These are phyloP conservation scores for Apis laboriosa DNA, from an alignment of 1,140 invertebrate species.

Conservation along the genomic window DNA sequence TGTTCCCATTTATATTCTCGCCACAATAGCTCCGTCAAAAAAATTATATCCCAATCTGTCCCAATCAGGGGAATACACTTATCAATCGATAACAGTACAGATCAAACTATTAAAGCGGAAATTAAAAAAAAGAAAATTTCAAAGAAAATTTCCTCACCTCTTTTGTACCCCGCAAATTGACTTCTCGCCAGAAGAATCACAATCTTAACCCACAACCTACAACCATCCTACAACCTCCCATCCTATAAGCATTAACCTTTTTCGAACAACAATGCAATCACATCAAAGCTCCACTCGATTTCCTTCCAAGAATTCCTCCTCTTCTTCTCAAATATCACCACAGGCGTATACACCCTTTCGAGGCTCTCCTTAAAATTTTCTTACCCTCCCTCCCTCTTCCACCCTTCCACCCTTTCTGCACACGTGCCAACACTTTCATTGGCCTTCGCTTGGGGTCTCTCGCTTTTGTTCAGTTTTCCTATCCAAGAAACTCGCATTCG, in stretches of 20 bases:
- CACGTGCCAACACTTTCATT: background rate
- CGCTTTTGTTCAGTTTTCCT: conserved; percentile 6
- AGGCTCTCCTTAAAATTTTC: background rate
- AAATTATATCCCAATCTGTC: too few relatives aligned
- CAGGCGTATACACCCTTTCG: background rate
- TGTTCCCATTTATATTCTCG: too few relatives aligned
- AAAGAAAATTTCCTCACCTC: too few relatives aligned
- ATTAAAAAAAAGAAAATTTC: too few relatives aligned
- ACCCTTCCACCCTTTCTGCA: background rate
- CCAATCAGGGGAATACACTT: too few relatives aligned
- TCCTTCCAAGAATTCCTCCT: background rate
- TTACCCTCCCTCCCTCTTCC: background rate
- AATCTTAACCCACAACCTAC: too few relatives aligned
- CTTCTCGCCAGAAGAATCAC: too few relatives aligned
- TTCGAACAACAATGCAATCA: background rate
- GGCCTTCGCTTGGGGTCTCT: background rate
- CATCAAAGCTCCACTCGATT: background rate
- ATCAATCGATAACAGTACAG: too few relatives aligned
- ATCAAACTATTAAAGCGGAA: too few relatives aligned
- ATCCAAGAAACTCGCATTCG: background rate
- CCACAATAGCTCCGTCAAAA: too few relatives aligned
- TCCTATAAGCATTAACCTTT: background rate
- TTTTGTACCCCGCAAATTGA: too few relatives aligned
- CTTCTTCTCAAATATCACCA: background rate
- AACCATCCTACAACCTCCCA: too few relatives aligned